Evolutionary conservation across 2,113 vertebrate species (phyloP).

Genomic region (Rutilus rutilus): DNA sequence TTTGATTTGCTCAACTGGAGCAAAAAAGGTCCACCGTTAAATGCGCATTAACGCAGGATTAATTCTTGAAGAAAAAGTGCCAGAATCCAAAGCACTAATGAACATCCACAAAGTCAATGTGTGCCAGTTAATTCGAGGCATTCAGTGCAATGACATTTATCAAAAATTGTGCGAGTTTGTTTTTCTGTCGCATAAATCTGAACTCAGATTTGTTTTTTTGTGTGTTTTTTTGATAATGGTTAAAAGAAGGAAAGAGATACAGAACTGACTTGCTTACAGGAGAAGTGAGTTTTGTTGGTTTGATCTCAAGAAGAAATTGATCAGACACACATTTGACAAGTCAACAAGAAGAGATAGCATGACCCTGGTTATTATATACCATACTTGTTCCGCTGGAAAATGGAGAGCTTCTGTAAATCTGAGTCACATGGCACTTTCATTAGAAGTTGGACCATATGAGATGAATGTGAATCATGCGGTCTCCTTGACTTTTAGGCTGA

Average conservation of each 20-base stretch:
- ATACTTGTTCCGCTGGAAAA: not conserved
- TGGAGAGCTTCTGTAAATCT: not conserved
- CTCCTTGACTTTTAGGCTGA: not conserved
- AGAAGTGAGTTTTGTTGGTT: slow-evolving; percentile 72
- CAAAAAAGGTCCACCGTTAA: slow-evolving; percentile 34
- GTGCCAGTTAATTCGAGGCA: slow-evolving; percentile 9
- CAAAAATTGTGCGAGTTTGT: slow-evolving; percentile 11
- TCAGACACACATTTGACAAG: slow-evolving; percentile 54
- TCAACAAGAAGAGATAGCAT: slow-evolving; percentile 28
- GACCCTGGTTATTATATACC: slow-evolving; percentile 46
- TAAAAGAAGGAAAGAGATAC: not conserved
- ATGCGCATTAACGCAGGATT: slow-evolving; percentile 25
- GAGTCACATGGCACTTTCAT: slow-evolving; percentile 6
- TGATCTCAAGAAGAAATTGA: slow-evolving; percentile 56
- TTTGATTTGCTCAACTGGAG: slow-evolving; percentile 48
- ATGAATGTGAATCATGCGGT: slow-evolving; percentile 1
- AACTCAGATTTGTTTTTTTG: not conserved
- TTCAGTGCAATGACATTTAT: slow-evolving; percentile 15
- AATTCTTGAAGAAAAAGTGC: slow-evolving; percentile 9
- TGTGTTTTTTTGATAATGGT: not conserved
- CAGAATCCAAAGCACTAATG: slow-evolving; percentile 26
- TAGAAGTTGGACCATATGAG: not conserved
- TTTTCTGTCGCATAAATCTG: not conserved
- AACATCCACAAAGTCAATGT: slow-evolving; percentile 19
- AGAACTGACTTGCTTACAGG: slow-evolving; percentile 8